Percentiles rank a stretch among this genome's conserved stretches.
Conservation (phyloP, 2,797 vertebrate species). For the Phoeniculus purpureus region DNA sequence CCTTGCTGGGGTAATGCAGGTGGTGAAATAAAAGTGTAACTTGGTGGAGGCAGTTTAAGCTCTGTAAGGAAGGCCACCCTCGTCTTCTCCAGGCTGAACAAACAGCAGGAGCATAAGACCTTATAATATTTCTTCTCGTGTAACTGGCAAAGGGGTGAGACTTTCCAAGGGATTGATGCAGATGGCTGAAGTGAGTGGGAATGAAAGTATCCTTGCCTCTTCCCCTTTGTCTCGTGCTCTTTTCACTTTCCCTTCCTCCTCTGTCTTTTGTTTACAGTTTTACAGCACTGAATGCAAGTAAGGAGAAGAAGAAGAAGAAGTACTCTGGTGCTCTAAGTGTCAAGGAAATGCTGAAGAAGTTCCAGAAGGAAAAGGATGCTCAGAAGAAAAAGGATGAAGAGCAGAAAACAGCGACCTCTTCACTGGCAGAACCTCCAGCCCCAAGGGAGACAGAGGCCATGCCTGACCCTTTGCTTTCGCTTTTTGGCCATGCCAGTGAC, state of each 20-base stretch:
- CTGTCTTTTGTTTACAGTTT: conserved; percentile 66
- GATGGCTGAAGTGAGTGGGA: background rate
- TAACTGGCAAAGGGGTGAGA: background rate
- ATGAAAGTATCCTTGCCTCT: background rate
- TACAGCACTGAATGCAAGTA: conserved; percentile 81
- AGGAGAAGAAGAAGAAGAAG: conserved; percentile 87
- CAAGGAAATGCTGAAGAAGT: conserved; percentile 92
- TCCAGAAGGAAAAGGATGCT: conserved; percentile 89
- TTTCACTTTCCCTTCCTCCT: background rate
- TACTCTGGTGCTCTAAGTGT: conserved; percentile 79
- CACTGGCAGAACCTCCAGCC: conserved; percentile 40
- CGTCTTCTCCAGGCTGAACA: background rate
- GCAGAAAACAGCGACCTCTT: conserved; percentile 48
- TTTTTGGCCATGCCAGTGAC: conserved; percentile 85
- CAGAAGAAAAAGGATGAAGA: conserved; percentile 79
- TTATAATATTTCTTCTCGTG: conserved; percentile 3
- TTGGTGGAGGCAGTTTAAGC: background rate
- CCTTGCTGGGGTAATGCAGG: background rate
- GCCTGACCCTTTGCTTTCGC: conserved; percentile 84
- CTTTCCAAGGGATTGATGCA: background rate
- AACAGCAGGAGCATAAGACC: background rate
- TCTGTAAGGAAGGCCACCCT: background rate
- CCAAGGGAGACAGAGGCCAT: conserved; percentile 70
- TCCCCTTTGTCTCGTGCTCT: background rate
- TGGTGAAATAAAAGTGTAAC: background rate